Conservation (phyloP, 2,113 vertebrate genomes). For the Erinaceus europaeus region DNA sequence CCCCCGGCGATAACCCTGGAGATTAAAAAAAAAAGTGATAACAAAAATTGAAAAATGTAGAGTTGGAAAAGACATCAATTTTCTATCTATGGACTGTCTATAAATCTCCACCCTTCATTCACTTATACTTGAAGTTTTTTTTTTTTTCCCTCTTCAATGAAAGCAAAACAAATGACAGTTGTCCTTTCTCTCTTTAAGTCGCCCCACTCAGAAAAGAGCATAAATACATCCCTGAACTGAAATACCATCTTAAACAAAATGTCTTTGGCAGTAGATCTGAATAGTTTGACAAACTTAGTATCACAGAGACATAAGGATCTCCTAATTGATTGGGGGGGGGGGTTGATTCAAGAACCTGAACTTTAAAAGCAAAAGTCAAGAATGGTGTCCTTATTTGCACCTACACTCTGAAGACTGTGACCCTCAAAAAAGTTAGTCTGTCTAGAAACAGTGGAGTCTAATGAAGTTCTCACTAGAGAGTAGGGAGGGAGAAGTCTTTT, state of each 20-base stretch:
- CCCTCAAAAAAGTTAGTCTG: background rate
- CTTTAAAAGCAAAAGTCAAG: slow-evolving; percentile 1
- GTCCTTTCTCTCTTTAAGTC: background rate
- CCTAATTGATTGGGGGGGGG: no score
- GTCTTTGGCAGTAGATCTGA: background rate
- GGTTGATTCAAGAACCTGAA: no score
- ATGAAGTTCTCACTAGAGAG: background rate
- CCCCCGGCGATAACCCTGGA: no score
- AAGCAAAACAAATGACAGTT: background rate
- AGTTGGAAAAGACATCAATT: no score
- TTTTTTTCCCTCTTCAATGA: background rate
- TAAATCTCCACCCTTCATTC: background rate
- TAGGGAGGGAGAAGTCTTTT: background rate
- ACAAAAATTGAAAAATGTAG: background rate
- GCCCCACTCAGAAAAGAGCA: background rate
- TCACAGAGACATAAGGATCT: no score
- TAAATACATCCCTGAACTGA: background rate
- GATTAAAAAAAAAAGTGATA: background rate
- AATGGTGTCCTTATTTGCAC: background rate
- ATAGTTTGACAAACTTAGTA: background rate
- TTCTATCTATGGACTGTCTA: background rate
- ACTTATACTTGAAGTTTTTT: background rate
- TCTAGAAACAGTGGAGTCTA: background rate
- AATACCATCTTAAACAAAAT: background rate
- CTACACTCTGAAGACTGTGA: background rate